A percentile compares a stretch with the other conserved stretches of the same genome.
Conservation (phyloP, 2,888 invertebrate genomes). For the Metopia argyrocephala region DNA sequence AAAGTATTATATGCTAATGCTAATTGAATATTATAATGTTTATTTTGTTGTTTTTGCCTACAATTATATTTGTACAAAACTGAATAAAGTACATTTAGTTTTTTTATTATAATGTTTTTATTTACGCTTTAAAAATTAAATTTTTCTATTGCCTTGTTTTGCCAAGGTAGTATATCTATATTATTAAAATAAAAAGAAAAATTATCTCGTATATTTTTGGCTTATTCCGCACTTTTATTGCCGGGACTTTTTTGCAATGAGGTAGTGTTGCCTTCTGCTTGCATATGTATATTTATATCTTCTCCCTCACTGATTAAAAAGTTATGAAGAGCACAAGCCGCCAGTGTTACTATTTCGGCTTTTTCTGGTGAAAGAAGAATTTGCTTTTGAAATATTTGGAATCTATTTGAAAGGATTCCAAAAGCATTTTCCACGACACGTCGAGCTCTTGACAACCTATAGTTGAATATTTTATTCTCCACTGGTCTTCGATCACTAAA, state of each 20-base stretch:
- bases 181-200: slow-evolving; percentile 19
- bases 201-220: slow-evolving; percentile 5
- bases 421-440: neutral
- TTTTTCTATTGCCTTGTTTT: slow-evolving; percentile 6
- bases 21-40: no score
- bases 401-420: neutral
- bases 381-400: slow-evolving; percentile 1
- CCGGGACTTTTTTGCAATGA: slow-evolving; percentile 15
- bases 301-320: slow-evolving; percentile 11
- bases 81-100: no score
- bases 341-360: neutral
- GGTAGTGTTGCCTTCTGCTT: neutral
- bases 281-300: neutral
- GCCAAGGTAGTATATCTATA: neutral
- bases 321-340: slow-evolving; percentile 7
- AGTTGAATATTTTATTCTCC: no score
- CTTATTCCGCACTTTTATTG: neutral
- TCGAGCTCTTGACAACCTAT: neutral
- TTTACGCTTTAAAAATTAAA: slow-evolving; percentile 12
- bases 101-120: no score
- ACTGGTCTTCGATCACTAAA: no score
- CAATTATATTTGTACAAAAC: no score
- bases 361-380: neutral
- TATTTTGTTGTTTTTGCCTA: no score
- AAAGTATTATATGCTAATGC: no score